Base-by-base conservation (phyloP, 1,140 invertebrate species). In the Meloidogyne floridensis region DNA sequence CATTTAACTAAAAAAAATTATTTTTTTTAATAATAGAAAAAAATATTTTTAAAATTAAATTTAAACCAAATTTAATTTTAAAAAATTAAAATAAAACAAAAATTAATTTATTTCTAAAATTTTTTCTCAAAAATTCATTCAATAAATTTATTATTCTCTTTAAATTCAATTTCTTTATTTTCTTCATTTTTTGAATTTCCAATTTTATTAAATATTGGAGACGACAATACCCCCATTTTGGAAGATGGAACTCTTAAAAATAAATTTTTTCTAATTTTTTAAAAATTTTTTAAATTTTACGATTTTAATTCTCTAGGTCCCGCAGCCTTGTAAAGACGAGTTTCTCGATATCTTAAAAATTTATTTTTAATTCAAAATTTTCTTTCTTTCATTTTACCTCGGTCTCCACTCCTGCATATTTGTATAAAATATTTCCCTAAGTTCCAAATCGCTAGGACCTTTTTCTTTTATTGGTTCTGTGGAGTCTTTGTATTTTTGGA, bases 281-380 rank as follows among this genome's bases (percentile, higher is more conserved):
- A 7, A 4, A 75, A 15, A 9, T 47, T 15, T 70, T 47, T 15
- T 20, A 71, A 32, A 20, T 32, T 47, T 20, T 32, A 79, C 65
- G 65, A 53, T 51, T 71, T 79, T 51, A 79, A 71, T 53, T 79
- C 59, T 32, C 65, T 51, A 8, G 69, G 51, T 2, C 69, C 77
- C 5, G 54, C 72, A 51, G 77, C n/a, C 18, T 20, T 79, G 71
- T 88, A 84, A 18, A 88, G 81, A 18, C 87, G 78, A 10, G 86
- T 87, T 83, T 88, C 87, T 11, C 87, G 87, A 20, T 85, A 80
- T 70, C 84, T 85, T 51, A 82, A 59, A 77, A 1, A 47, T 3
- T 69, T 32, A 32, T 32, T 18, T 3, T n/a, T 47, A 20, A 47
- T 56, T 69, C 65, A 20, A 80, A 80, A 76, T 32, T 11, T 42